A percentile compares a stretch with the other conserved stretches of the same genome.
phyloP scores from a whole-genome alignment of 1,140 invertebrate species.

The Pachyrhynchus sulphureomaculatus region DNA sequence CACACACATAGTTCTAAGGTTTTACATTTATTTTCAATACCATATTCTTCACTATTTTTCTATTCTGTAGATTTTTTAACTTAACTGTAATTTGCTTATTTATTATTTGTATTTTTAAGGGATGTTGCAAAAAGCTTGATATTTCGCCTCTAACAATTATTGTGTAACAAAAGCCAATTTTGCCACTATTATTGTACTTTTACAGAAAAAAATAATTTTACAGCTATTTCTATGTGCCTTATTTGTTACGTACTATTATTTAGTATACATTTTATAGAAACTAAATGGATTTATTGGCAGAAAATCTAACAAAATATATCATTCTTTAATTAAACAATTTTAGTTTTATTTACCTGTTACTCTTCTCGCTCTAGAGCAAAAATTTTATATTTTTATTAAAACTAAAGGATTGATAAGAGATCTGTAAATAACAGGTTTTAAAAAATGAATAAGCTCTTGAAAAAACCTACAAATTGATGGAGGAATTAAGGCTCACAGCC shows the following conservation, averaged over 20 bases:
- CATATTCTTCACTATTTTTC: neutral
- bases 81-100: conserved; percentile 28
- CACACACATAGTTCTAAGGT: conserved; percentile 8
- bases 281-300: conserved; percentile 3
- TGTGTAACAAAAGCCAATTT: conserved; percentile 20
- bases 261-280: conserved; percentile 13
- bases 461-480: too few relatives aligned
- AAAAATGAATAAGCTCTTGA: too few relatives aligned
- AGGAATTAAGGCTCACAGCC: too few relatives aligned
- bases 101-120: conserved; percentile 25
- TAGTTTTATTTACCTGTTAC: neutral
- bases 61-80: conserved; percentile 7
- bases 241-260: conserved; percentile 6
- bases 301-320: conserved; percentile 24
- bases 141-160: conserved; percentile 15
- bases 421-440: too few relatives aligned
- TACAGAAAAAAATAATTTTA: conserved; percentile 21
- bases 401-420: too few relatives aligned
- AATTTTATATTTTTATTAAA: too few relatives aligned
- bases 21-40: conserved; percentile 3
- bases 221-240: conserved; percentile 13
- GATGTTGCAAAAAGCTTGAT: conserved; percentile 26
- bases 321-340: conserved; percentile 7
- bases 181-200: conserved; percentile 11
- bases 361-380: too few relatives aligned